Base-by-base conservation (phyloP, 2,888 invertebrate genomes). In the Tenthredo distinguenda region DNA sequence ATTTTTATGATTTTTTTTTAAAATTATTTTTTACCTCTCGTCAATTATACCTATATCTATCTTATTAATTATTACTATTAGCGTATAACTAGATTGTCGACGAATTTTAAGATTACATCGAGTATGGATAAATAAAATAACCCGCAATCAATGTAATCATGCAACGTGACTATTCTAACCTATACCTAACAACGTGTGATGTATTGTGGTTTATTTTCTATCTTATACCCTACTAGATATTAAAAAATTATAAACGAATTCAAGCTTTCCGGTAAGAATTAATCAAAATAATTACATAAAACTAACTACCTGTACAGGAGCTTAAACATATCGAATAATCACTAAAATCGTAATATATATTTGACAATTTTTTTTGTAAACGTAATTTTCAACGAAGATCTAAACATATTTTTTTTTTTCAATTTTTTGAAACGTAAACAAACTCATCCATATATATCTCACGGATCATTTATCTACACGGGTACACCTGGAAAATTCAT, bases 161-260 rank as follows among this genome's bases (percentile, higher is more conserved):
- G 15, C 0, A 76, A 47, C 47, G 21, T 37, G 47, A 79, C 34
- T 34, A 55, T 34, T 4, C 4, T 21, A 43, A 2, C 2, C 1
- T 72, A 43, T n/a, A 40, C 9, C 43, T 21, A 72, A 40, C n/a
- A 84, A 31, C 21, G 40, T 62, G 84, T 84, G 65, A 84, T 84
- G 77, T 84, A 34, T 37, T 21, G 47, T 84, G 84, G 84, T 77
- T 86, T 74, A 18, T 85, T 83, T 76, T 76, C 77, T 84, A 86
- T 62, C 12, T 58, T 50, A 26, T 77, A 55, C 72, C 26, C 26
- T 47, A 50, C 81, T 76, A 71, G 79, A 85, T 84, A 47, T 85
- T 58, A 82, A 85, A 43, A 85, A 85, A 83, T 34, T n/a, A 77
- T 31, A 65, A 18, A 26, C 9, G 7, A 37, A 71, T 34, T 34